Evolutionary conservation across 2,113 vertebrate genomes (phyloP).

Genomic region (Tetraodon nigroviridis): DNA sequence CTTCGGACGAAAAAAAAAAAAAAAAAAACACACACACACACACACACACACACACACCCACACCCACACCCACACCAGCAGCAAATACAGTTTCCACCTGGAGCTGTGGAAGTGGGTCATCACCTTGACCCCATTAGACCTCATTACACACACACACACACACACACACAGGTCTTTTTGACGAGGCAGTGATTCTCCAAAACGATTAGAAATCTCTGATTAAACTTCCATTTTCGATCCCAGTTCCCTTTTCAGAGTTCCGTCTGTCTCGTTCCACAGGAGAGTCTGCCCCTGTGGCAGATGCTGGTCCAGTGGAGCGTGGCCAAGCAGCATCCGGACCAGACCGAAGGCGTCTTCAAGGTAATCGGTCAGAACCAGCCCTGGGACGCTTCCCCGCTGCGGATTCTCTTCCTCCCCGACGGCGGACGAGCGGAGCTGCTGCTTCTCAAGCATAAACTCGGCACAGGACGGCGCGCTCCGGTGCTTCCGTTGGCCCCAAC

Average conservation of each 20-base stretch:
- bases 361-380: constrained; percentile 60
- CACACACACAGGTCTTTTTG: not conserved
- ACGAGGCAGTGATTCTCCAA: too few species aligned
- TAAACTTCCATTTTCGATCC: too few species aligned
- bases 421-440: not conserved
- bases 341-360: constrained; percentile 85
- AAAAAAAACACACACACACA: constrained; percentile 5
- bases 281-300: constrained; percentile 82
- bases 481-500: not conserved
- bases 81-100: not conserved
- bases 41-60: constrained; percentile 2
- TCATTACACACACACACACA: not conserved
- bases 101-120: constrained; percentile 52
- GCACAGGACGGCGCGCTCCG: not conserved
- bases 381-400: not conserved
- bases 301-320: constrained; percentile 86
- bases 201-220: not conserved
- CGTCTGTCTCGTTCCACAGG: constrained; percentile 64
- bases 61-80: not conserved
- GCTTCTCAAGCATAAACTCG: not conserved
- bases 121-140: constrained; percentile 46
- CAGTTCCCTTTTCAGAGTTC: not conserved
- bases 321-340: constrained; percentile 64
- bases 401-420: not conserved
- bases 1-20: too few species aligned